Base-by-base conservation (phyloP, 2,797 vertebrate species). In the Okamejei kenojei region DNA sequence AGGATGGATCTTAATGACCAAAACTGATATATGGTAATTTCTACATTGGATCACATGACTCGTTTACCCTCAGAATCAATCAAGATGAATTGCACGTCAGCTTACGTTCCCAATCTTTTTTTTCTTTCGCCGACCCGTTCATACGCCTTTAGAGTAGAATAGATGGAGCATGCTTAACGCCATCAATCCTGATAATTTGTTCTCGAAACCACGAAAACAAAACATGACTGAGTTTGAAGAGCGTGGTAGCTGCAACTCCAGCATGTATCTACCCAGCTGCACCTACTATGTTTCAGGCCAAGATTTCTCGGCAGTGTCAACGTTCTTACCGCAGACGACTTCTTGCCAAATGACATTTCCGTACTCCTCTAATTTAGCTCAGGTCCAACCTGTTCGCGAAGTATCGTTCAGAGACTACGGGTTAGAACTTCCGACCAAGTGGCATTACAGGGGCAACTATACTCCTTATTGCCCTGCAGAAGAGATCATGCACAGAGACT, bases 51-150 rank as follows among this genome's bases (percentile, higher is more conserved):
- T 99, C 99, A 99, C 99, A 98, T 99, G 99, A 99, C 98, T 97
- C 97, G 98, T 99, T 99, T 98, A 98, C 98, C 98, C 98, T 98
- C 97, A 98, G 98, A 99, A 99, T 99, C 98, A 98, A 99, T 99
- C 98, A 98, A 99, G 98, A 99, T 99, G 98, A 98, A 98, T 98
- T 98, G 98, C 98, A 98, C 98, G 98, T 98, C 98, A 98, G 98
- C 98, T 96, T 97, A 96, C 98, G 97, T 97, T 98, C 98, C 97
- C 97, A 97, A 97, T 97, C 98, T 98, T 98, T 97, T 97, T 97
- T 98, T 97, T 97, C 97, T 97, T 63, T 97, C 94, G 94, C 95
- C 97, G 95, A 97, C 97, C 97, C 98, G 96, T 97, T 97, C 97
- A 96, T 97, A 96, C 96, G 97, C 97, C 97, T 97, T 96, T 97